Evolutionary conservation across 2,797 vertebrate species (phyloP).

Genomic region (Enteromius argenteus): DNA sequence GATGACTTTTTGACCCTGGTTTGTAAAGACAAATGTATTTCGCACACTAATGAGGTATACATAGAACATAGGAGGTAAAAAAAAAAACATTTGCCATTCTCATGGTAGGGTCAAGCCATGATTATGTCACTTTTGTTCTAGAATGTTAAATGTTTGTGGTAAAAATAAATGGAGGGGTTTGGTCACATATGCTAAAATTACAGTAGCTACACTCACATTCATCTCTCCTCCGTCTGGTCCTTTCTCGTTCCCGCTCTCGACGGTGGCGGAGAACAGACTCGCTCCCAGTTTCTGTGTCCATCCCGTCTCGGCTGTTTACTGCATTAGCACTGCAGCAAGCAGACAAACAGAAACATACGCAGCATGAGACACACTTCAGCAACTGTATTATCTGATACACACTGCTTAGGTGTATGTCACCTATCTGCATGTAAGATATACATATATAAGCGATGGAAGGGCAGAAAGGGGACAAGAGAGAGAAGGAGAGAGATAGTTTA

Average conservation of each 20-base stretch:
- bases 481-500: constrained; percentile 8
- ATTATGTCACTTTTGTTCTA: neutral
- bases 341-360: constrained; percentile 17
- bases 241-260: constrained; percentile 85
- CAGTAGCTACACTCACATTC: constrained; percentile 74
- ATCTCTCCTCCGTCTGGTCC: constrained; percentile 74
- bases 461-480: neutral
- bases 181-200: neutral
- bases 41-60: neutral
- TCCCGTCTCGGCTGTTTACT: constrained; percentile 91
- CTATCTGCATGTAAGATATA: neutral
- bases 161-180: constrained; percentile 11
- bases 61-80: neutral
- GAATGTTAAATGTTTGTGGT: neutral
- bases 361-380: neutral
- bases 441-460: neutral
- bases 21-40: neutral
- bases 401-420: neutral
- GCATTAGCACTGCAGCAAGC: constrained; percentile 86
- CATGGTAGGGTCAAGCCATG: constrained; percentile 47
- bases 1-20: constrained; percentile 12
- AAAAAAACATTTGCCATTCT: neutral
- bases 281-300: constrained; percentile 93
- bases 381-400: neutral
- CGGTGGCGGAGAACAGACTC: constrained; percentile 92